A percentile compares a stretch with the other conserved stretches of the same genome.
phyloP scores from a whole-genome alignment of 2,888 invertebrate species.

The Apamea epomidion region DNA sequence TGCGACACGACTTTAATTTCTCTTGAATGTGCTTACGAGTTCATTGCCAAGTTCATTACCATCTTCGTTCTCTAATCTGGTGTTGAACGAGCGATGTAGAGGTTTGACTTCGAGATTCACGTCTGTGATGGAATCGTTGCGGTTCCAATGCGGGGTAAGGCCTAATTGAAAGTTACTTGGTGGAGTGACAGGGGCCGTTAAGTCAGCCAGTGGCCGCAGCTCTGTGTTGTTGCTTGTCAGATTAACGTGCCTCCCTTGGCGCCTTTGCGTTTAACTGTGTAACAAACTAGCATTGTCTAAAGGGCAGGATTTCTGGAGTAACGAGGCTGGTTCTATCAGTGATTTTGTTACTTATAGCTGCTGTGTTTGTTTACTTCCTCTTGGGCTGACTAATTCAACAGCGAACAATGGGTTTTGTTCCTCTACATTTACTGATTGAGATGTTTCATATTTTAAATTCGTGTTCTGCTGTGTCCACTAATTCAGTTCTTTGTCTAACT shows the following conservation, averaged over 20 bases:
- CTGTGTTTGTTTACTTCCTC: constrained; percentile 36
- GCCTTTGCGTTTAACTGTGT: constrained; percentile 73
- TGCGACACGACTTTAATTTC: constrained; percentile 30
- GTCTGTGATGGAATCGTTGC: constrained; percentile 60
- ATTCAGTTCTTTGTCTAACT: background rate
- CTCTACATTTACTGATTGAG: background rate
- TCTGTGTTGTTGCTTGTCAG: constrained; percentile 81
- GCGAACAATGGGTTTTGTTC: constrained; percentile 14
- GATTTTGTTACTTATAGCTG: constrained; percentile 54
- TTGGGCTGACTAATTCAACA: constrained; percentile 17
- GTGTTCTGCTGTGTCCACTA: background rate
- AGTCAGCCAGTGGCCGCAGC: constrained; percentile 69
- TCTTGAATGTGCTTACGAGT: constrained; percentile 12
- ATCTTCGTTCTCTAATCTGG: constrained; percentile 35
- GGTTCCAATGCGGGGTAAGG: constrained; percentile 69
- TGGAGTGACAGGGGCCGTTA: constrained; percentile 79
- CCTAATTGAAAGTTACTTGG: constrained; percentile 83
- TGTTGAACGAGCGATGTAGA: constrained; percentile 58
- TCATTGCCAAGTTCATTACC: constrained; percentile 60
- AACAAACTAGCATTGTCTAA: constrained; percentile 77
- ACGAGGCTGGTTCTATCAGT: constrained; percentile 54
- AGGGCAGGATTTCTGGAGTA: constrained; percentile 70
- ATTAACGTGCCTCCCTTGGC: constrained; percentile 80
- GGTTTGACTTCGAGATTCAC: constrained; percentile 48
- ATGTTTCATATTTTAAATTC: background rate